Evolutionary conservation across 2,888 invertebrate genomes (phyloP), one percentile per base, ranked within the genome.

Genomic region (Tortricodes alternella): DNA sequence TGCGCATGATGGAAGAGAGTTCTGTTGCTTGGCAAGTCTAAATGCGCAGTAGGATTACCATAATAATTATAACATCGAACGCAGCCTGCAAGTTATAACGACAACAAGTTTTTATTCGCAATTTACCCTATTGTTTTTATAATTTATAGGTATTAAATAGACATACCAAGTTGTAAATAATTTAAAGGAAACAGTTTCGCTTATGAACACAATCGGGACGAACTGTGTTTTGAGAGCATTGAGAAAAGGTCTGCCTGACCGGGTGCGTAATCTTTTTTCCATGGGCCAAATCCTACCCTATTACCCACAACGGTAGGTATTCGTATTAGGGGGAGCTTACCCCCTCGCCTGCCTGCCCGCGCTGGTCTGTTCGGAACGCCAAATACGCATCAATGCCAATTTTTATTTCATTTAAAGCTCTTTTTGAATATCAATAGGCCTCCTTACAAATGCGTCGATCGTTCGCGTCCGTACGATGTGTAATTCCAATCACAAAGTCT

Each of bases 251-350:
- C 44, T 43, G 50, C 67, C 64, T 64, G 62, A 65, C 61, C 62
- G 70, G 69, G 65, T 66, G 64, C 65, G 73, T 75, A 77, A 78
- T 77, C 73, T 77, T 75, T 73, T 74, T 71, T 73, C 67, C 67
- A 71, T 70, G 71, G 72, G 67, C 67, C 67, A 77, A 77, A 77
- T 74, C 78, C 71, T 72, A 75, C 73, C 74, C 72, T 78, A 76
- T 78, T 76, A 74, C 70, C 72, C 73, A 73, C 73, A 73, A 72
- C 69, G 70, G 71, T 73, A 56, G 49, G 49, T 50, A 73, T 75
- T 77, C 75, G 73, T 78, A 74, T 76, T 75, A 78, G 66, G 67
- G 68, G 67, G 63, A 65, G 60, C 62, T 67, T 63, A 64, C 61
- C 62, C 63, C 57, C 62, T 60, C 59, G 53, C 51, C 60, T 60